Evolutionary conservation across 2,888 invertebrate species (phyloP), one percentile per base, ranked within the genome.

Genomic region (Scrobipalpa costella): DNA sequence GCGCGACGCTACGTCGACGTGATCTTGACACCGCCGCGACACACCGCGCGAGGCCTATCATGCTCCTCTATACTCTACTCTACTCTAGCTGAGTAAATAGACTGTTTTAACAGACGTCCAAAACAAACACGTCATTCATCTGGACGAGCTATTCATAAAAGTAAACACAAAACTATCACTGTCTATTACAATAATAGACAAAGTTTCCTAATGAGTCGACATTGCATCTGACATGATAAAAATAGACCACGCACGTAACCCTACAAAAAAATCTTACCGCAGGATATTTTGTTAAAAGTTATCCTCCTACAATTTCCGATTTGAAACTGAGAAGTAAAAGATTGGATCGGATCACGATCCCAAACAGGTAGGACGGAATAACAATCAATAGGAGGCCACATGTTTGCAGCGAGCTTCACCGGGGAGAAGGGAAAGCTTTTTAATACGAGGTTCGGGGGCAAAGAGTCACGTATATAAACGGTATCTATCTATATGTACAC

Each of bases 11-110:
- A 68, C 73, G 68, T 65, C 81, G 85, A 84, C 86, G 88, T 90
- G 90, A 90, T 90, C 90, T 90, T 90, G 90, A 90, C 90, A 90
- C 85, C 87, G 84, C 82, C 80, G 21, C 44, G 44, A 44, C 44
- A 44, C 44, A 44, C 44, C 82, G 82, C 84, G 84, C 83, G 85
- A 82, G 83, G 82, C 83, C 81, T 81, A 78, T 79, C 81, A 80
- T 79, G 78, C 74, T 80, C 79, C 34, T 15, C 55, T 34, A 27
- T 33, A 27, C 52, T 50, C 50, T 77, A 27, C 52, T 50, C 50
- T 77, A 80, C 75, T 69, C 63, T 71, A 69, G 76, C 77, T 81
- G 75, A 76, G 75, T 75, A 75, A 76, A 80, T 77, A 77, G 69
- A 65, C 67, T 76, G 71, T 73, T 75, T 73, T 73, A 77, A 75